Percentiles rank a stretch among this genome's conserved stretches.
Conservation (phyloP, 1,140 invertebrate genomes). For the Tetragnatha versicolor region DNA sequence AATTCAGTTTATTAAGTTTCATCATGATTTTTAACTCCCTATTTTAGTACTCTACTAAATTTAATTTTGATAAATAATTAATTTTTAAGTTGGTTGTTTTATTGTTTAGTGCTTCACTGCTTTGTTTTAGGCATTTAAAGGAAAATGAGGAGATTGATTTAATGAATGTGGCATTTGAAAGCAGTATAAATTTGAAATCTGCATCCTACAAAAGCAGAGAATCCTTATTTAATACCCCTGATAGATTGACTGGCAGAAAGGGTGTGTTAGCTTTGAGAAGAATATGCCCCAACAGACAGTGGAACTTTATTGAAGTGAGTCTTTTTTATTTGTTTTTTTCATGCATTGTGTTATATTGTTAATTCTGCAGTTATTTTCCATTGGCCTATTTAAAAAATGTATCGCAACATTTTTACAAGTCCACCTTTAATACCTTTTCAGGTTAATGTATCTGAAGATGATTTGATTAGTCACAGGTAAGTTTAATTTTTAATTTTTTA, state of each 20-base stretch:
- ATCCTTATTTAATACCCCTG: slow-evolving; percentile 73
- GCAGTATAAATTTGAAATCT: slow-evolving; percentile 64
- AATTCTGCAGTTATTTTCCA: slow-evolving; percentile 47
- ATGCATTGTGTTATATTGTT: not conserved
- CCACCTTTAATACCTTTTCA: slow-evolving; percentile 62
- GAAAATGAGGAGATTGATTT: slow-evolving; percentile 82
- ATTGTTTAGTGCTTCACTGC: not conserved
- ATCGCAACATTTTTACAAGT: too few relatives aligned
- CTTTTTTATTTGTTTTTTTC: too few relatives aligned
- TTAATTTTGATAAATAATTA: not conserved
- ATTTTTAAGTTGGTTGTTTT: not conserved
- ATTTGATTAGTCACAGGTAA: slow-evolving; percentile 69
- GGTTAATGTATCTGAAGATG: slow-evolving; percentile 78
- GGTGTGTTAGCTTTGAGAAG: slow-evolving; percentile 76
- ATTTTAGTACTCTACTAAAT: not conserved
- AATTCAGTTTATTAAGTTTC: too few relatives aligned
- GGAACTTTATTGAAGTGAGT: slow-evolving; percentile 76
- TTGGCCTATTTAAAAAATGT: too few relatives aligned
- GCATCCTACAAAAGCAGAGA: slow-evolving; percentile 57
- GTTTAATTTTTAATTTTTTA: too few relatives aligned
- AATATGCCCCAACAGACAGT: slow-evolving; percentile 74
- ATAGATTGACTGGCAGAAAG: slow-evolving; percentile 77
- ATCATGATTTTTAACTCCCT: too few relatives aligned
- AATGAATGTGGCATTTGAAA: slow-evolving; percentile 94
- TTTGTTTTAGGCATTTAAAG: slow-evolving; percentile 6